Evolutionary conservation across 53 echinoderm and acorn worm species (phyloP), one percentile per base, ranked within the genome.

Genomic region (Mesocentrotus franciscanus): DNA sequence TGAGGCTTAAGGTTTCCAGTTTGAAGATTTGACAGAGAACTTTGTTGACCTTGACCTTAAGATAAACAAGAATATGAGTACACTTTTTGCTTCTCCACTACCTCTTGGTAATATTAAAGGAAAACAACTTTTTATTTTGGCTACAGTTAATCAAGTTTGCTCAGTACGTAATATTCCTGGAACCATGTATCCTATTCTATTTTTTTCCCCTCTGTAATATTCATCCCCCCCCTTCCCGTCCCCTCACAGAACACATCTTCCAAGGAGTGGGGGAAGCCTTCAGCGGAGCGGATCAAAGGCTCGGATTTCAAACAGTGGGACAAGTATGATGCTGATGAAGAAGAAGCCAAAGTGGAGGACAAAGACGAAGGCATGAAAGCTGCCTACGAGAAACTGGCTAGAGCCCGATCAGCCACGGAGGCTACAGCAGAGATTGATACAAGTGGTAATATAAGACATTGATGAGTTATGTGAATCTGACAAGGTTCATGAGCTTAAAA

Each of bases 321-420:
- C 70, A 98, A 97, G 92, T 99, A 95, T 90, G 97, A 99, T 83
- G 98, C 95, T 39, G 99, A 99, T 17, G 90, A 64, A 24, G 99
- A 96, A 26, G 95, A 93, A 5, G 93, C 87, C 10, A 95, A 95
- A 32, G 68, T 96, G 18, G 97, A 98, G 0, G 96, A 85, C 1
- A 94, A 95, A 22, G 90, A 76, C 3, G 90, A 93, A 42, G 57
- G 78, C 39, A 60, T 93, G 27, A 90, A 95, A 39, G 78, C 59
- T 11, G 95, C 92, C 4, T 96, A 95, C 1, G 60, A 95, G 71
- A 72, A 96, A 30, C 93, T 97, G 29, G 71, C 96, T 22, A 66
- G 93, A 8, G 90, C 97, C 3, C 92, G 96, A 61, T 97, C 97
- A 42, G 89, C 90, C 15, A 81, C 89, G 8, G 92, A 61, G 68